Evolutionary conservation across 2,113 vertebrate genomes (phyloP), one percentile per base, ranked within the genome.

Genomic region (Pleuronectes platessa): DNA sequence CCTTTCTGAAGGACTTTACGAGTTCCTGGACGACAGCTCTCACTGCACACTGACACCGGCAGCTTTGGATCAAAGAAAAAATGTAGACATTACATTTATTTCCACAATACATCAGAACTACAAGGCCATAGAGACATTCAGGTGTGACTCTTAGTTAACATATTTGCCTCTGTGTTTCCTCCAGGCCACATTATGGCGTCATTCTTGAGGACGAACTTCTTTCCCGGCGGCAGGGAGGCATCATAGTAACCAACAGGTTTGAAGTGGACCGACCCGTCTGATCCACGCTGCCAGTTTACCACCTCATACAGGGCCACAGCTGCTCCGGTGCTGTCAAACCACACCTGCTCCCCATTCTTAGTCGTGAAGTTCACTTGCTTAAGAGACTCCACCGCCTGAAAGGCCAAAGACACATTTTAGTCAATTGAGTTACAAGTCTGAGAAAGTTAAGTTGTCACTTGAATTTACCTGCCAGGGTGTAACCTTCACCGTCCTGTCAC

Each of bases 171-270:
- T 51, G 9, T 77, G 5, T 66, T 71, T 59, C 79, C 87, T 53
- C 79, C 88, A 27, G 89, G 87, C 93, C 94, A 94, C 12, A 86
- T 68, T 54, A 94, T 93, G 21, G 27, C 83, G 21, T 87, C 68
- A 20, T 71, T 80, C 3, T 84, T 85, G 18, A 94, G 89, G 18
- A 90, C 69, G 78, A 94, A 93, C 54, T 72, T 90, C 64, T 90
- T 60, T 67, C 90, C 91, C 27, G 74, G 70, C 17, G 91, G 92
- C 18, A 92, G 66, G 0, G 93, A 93, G 15, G 91, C 92, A 3
- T 94, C 94, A 59, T 94, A 94, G 71, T 89, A 94, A 37, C 94
- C 94, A 3, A 94, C 91, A 42, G 88, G 87, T 72, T 88, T 91
- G 69, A 94, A 94, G 31, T 88, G 74, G 31, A 94, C 78, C 0